Evolutionary conservation across 2,888 invertebrate genomes (phyloP).

Genomic region (Lithophane ornitopus): DNA sequence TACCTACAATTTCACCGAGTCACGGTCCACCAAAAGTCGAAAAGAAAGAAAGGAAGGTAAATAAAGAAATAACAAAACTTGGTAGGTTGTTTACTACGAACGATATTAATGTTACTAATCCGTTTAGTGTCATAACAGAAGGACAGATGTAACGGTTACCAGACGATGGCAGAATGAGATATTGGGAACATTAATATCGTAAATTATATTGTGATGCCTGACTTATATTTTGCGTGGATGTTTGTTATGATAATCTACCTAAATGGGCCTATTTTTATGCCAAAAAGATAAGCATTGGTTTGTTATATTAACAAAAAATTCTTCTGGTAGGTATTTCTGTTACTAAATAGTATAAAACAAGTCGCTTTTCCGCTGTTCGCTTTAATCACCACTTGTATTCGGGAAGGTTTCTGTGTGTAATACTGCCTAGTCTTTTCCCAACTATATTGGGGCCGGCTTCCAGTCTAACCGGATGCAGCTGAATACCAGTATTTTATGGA

Average conservation of each 20-base stretch:
- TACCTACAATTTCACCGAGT: not conserved
- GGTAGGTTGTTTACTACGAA: conserved; percentile 27
- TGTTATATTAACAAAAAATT: not conserved
- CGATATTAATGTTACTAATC: conserved; percentile 58
- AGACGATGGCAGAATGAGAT: conserved; percentile 41
- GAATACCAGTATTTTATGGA: too few relatives aligned
- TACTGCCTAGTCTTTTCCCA: too few relatives aligned
- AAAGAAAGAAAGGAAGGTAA: conserved; percentile 24
- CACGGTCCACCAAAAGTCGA: conserved; percentile 4
- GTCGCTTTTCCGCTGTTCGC: not conserved
- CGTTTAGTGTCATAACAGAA: conserved; percentile 44
- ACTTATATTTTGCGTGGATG: conserved; percentile 5
- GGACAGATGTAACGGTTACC: conserved; percentile 38
- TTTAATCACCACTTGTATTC: too few relatives aligned
- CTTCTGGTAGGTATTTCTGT: not conserved
- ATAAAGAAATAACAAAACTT: conserved; percentile 39
- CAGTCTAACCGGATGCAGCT: too few relatives aligned
- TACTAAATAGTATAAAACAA: not conserved
- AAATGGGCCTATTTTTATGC: not conserved
- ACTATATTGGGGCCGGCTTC: too few relatives aligned
- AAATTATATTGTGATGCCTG: conserved; percentile 37
- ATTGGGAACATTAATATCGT: conserved; percentile 46
- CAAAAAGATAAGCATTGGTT: not conserved
- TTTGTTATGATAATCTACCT: conserved; percentile 22
- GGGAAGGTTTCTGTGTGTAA: too few relatives aligned